A percentile compares a stretch with the other conserved stretches of the same genome.
phyloP scores from a whole-genome alignment of 2,797 vertebrate species.

The Ptychadena robeensis region DNA sequence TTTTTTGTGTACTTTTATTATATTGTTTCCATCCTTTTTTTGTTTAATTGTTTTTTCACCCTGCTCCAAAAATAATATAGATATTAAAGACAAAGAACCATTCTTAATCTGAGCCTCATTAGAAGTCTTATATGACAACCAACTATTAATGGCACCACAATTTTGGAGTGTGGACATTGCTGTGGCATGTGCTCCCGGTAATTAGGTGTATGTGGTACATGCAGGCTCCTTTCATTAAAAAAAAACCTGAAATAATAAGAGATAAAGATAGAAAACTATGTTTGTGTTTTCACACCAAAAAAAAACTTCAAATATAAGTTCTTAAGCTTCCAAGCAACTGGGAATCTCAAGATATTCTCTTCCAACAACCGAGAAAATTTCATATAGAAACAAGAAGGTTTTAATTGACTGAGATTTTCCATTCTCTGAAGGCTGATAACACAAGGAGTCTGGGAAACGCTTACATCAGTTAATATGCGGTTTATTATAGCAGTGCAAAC shows the following conservation, averaged over 20 bases:
- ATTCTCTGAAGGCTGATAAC: conserved; percentile 43
- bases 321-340: neutral
- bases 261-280: neutral
- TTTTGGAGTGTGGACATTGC: neutral
- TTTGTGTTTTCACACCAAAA: neutral
- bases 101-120: neutral
- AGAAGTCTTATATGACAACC: neutral
- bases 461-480: conserved; percentile 56
- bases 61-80: too few species aligned
- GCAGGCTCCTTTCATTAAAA: neutral
- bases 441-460: conserved; percentile 46
- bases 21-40: too few species aligned
- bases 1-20: too few species aligned
- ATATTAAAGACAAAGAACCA: too few species aligned
- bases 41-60: too few species aligned
- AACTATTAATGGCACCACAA: neutral
- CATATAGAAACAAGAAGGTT: neutral
- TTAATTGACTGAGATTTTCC: conserved; percentile 41
- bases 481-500: conserved; percentile 58
- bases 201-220: neutral
- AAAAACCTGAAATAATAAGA: neutral
- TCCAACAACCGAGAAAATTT: neutral
- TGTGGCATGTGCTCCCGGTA: neutral
- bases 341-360: neutral
- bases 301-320: neutral